Evolutionary conservation across 2,113 vertebrate species (phyloP).

Genomic region (Aegithalos caudatus): DNA sequence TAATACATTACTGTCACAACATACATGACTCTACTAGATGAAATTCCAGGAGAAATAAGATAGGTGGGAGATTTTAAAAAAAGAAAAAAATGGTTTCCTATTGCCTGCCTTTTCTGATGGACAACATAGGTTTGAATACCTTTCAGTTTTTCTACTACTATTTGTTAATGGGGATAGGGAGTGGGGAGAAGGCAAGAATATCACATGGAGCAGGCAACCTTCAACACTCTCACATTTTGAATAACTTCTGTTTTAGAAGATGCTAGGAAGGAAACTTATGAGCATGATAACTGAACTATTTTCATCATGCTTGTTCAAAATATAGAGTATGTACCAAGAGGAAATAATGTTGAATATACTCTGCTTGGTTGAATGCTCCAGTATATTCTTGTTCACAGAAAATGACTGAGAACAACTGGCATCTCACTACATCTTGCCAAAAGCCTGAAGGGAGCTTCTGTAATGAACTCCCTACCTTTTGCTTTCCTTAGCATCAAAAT

Average conservation of each 20-base stretch:
- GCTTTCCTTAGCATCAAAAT: neutral
- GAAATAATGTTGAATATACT: neutral
- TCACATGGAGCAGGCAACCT: neutral
- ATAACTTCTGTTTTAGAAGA: neutral
- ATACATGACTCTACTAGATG: neutral
- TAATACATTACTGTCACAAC: neutral
- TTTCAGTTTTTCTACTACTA: neutral
- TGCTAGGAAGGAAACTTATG: neutral
- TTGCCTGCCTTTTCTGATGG: neutral
- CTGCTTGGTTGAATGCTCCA: neutral
- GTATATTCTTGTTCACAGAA: neutral
- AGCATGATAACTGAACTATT: neutral
- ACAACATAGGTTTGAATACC: neutral
- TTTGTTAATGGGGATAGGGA: neutral
- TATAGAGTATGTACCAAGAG: neutral
- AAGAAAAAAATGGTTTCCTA: neutral
- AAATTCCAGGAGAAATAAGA: neutral
- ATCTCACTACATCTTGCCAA: neutral
- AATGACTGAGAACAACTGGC: neutral
- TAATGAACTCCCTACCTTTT: neutral
- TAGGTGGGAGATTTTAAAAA: neutral
- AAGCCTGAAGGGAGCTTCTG: conserved; percentile 15
- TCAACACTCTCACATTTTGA: neutral
- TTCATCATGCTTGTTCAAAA: neutral
- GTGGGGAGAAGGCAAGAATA: neutral